These are phyloP conservation scores for Sturnus vulgaris DNA, from an alignment of 2,113 vertebrate genomes.

Conservation along the genomic window DNA sequence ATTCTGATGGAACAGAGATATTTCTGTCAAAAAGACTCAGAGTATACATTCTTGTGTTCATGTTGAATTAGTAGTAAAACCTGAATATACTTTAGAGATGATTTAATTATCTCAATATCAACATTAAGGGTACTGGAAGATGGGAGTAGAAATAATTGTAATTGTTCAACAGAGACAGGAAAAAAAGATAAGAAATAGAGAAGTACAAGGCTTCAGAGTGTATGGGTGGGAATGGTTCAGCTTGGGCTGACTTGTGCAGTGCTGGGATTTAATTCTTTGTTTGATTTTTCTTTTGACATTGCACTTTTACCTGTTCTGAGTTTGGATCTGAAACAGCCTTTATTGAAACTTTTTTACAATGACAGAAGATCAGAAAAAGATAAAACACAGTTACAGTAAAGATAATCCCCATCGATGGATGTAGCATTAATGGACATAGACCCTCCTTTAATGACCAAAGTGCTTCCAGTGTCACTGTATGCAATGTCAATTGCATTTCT, in stretches of 20 bases:
- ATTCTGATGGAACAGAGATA: background rate
- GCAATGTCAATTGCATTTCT: background rate
- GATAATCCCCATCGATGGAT: background rate
- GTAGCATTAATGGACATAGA: background rate
- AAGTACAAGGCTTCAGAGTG: background rate
- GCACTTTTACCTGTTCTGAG: background rate
- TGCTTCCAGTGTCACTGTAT: background rate
- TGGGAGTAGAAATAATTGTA: background rate
- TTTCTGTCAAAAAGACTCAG: background rate
- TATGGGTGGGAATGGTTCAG: background rate
- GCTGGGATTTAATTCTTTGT: background rate
- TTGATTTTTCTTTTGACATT: background rate
- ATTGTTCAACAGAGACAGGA: background rate
- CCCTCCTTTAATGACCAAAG: background rate
- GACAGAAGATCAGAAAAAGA: background rate
- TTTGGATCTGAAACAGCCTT: background rate
- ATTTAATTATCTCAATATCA: background rate
- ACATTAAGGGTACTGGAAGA: background rate
- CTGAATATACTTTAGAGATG: background rate
- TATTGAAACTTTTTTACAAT: background rate
- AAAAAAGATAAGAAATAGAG: background rate
- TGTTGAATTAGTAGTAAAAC: background rate
- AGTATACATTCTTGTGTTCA: background rate
- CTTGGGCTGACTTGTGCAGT: background rate
- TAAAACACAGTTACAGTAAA: background rate